Evolutionary conservation across 2,113 vertebrate species (phyloP).

Genomic region (Calonectris borealis): DNA sequence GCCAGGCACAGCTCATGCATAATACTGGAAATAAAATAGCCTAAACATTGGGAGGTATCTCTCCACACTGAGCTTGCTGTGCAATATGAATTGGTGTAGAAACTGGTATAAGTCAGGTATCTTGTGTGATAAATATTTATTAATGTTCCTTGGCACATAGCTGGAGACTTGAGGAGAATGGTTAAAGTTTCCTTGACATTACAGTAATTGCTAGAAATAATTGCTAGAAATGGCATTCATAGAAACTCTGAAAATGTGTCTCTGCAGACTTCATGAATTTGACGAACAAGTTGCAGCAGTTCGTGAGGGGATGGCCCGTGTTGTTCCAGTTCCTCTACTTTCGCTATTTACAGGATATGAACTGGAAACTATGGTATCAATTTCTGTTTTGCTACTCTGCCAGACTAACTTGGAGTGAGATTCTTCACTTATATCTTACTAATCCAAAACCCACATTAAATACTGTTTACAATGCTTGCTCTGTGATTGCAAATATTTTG

Average conservation of each 20-base stretch:
- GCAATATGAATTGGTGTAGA: not conserved
- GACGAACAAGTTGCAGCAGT: slow-evolving; percentile 97
- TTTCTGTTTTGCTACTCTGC: not conserved
- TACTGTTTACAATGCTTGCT: not conserved
- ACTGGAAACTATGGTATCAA: slow-evolving; percentile 93
- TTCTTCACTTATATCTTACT: not conserved
- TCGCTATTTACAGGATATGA: slow-evolving; percentile 98
- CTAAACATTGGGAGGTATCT: not conserved
- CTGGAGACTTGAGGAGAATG: not conserved
- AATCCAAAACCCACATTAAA: not conserved
- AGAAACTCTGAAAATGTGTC: not conserved
- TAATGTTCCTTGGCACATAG: not conserved
- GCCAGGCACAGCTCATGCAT: not conserved
- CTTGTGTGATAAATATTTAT: not conserved
- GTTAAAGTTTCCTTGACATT: not conserved
- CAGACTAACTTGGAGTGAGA: not conserved
- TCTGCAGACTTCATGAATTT: slow-evolving; percentile 92
- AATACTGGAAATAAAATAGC: not conserved
- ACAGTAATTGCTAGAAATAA: not conserved
- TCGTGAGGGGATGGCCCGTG: slow-evolving; percentile 96
- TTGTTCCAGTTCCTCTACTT: slow-evolving; percentile 93
- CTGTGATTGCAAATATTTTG: not conserved
- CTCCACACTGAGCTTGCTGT: not conserved
- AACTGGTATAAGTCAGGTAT: not conserved
- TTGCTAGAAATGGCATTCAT: not conserved